Percentiles rank a stretch among this genome's conserved stretches.
Conservation (phyloP, 2,113 vertebrate genomes). For the Pangasianodon gigas region DNA sequence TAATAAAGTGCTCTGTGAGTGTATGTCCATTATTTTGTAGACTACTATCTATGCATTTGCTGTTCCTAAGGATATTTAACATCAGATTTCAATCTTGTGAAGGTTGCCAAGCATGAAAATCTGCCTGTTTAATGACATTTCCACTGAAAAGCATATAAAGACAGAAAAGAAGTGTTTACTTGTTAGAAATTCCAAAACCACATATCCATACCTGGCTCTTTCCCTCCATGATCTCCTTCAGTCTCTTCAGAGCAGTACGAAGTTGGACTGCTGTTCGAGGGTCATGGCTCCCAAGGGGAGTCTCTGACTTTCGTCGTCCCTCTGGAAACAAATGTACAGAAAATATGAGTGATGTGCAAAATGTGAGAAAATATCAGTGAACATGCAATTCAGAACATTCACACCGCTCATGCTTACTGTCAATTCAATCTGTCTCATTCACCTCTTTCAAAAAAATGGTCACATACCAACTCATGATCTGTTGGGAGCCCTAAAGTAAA, state of each 20-base stretch:
- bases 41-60: not conserved
- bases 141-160: not conserved
- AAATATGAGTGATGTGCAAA: not conserved
- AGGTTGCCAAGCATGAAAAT: not conserved
- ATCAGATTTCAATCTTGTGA: not conserved
- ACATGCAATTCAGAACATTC: constrained; percentile 19
- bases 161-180: not conserved
- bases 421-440: constrained; percentile 27
- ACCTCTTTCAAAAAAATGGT: constrained; percentile 18
- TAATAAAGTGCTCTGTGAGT: not conserved
- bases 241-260: constrained; percentile 91
- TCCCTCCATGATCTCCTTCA: constrained; percentile 99
- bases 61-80: not conserved
- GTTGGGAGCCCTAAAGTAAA: constrained; percentile 7
- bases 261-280: constrained; percentile 96
- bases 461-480: constrained; percentile 31
- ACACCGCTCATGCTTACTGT: constrained; percentile 13
- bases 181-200: not conserved
- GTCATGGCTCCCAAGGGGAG: constrained; percentile 86
- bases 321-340: constrained; percentile 68
- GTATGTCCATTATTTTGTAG: not conserved
- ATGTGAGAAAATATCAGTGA: constrained; percentile 21
- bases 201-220: constrained; percentile 87
- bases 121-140: not conserved
- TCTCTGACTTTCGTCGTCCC: constrained; percentile 86